Evolutionary conservation across 2,113 vertebrate species (phyloP), one percentile per base, ranked within the genome.

Genomic region (Crotalus horridus): DNA sequence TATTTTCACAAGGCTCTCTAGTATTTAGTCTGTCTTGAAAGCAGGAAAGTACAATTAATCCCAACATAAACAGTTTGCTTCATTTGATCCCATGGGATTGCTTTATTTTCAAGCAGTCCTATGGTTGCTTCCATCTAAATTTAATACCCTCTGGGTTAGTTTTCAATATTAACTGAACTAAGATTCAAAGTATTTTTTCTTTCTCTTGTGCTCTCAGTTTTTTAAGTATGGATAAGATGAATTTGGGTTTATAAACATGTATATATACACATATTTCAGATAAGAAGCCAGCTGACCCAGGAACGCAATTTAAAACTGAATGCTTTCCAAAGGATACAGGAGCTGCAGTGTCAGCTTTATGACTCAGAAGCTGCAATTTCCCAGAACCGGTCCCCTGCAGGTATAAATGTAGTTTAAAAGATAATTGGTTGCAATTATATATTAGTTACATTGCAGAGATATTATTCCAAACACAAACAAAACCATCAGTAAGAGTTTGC

Each of bases 231-330:
- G 74, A 81, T 43, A 81, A 81, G 8, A 81, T 81, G 74, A 81
- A 43, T 81, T 81, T 81, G 74, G 74, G 74, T 81, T 81, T 81
- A 43, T 43, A 81, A 43, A 43, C 69, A 81, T 81, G 7, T 81
- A 81, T 20, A 15, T 33, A 69, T 33, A 69, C 2, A 33, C 29
- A 0, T 69, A 81, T 43, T 81, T 94, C 89, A 98, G 98, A 93
- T 96, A 93, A 97, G 92, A 96, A 96, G 94, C 13, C 96, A 91
- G 95, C 96, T 98, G 39, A 96, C 96, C 23, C 97, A 96, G 94
- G 97, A 98, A 94, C 89, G 93, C 9, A 95, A 96, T 89, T 87
- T 98, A 95, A 98, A 99, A 94, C 17, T 89, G 55, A 97, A 98
- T 1, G 97, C 98, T 33, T 98, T 98, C 93, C 97, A 98, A 92